These are phyloP conservation scores for Odocoileus virginianus DNA, from an alignment of 2,113 vertebrate genomes.

Conservation along the genomic window DNA sequence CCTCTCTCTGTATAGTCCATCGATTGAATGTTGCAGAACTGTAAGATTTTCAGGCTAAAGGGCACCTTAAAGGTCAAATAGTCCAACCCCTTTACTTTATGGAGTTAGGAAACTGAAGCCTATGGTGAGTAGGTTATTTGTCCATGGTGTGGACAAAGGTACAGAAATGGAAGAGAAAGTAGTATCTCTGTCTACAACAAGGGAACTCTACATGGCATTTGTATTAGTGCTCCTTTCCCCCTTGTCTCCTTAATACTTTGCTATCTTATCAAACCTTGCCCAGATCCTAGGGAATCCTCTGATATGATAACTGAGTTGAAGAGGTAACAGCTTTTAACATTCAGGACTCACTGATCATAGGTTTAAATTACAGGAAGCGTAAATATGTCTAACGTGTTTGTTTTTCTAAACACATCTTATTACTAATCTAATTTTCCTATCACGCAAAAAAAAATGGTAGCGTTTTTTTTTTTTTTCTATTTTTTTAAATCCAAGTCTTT, in stretches of 20 bases:
- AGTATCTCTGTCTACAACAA: not conserved
- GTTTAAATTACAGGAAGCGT: not conserved
- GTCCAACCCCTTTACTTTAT: slow-evolving; percentile 65
- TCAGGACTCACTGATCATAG: not conserved
- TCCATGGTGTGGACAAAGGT: not conserved
- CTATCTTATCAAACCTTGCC: not conserved
- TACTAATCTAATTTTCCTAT: not conserved
- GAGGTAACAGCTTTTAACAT: not conserved
- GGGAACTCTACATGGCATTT: not conserved
- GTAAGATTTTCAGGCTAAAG: slow-evolving; percentile 38
- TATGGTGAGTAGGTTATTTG: slow-evolving; percentile 46
- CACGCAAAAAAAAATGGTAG: not conserved
- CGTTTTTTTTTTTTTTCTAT: not conserved
- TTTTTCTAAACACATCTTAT: not conserved
- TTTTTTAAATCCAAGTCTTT: not conserved
- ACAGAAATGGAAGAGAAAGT: not conserved
- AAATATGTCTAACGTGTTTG: not conserved
- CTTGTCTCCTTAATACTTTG: not conserved
- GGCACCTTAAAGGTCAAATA: slow-evolving; percentile 36
- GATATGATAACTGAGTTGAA: not conserved
- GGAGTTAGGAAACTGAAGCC: slow-evolving; percentile 36
- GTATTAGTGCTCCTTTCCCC: not conserved
- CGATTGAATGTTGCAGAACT: slow-evolving; percentile 37
- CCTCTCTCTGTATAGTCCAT: slow-evolving; percentile 46
- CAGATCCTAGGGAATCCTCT: not conserved